Percentiles rank a stretch among this genome's conserved stretches.
Conservation (phyloP, 2,113 vertebrate species). For the Prunella himalayana region DNA sequence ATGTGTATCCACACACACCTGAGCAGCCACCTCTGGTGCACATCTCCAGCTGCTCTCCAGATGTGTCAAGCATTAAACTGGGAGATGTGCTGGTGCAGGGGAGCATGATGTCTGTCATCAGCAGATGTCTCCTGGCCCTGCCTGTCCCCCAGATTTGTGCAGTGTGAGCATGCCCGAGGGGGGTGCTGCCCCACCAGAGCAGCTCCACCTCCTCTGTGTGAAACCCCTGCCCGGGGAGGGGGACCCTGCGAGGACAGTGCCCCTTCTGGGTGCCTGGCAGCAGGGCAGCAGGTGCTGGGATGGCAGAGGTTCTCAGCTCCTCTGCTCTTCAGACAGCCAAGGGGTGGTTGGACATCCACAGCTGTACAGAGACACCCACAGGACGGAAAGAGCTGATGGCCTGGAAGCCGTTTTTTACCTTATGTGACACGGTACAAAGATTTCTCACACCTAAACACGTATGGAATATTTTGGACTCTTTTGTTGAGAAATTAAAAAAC, state of each 20-base stretch:
- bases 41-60: background rate
- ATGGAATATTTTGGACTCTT: background rate
- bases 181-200: background rate
- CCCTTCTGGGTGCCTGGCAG: background rate
- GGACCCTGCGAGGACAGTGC: background rate
- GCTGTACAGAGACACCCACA: background rate
- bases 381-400: background rate
- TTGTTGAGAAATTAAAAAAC: background rate
- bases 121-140: background rate
- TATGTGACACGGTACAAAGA: background rate
- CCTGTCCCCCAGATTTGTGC: background rate
- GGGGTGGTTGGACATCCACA: background rate
- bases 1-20: background rate
- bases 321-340: background rate
- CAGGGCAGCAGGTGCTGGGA: background rate
- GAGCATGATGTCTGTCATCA: background rate
- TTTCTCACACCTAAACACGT: background rate
- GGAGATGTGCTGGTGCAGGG: background rate
- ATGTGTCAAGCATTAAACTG: background rate
- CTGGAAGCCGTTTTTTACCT: background rate
- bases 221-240: background rate
- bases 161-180: accelerated
- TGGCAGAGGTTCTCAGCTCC: background rate
- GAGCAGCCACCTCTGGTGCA: background rate
- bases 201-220: background rate